Base-by-base conservation (phyloP, 2,888 invertebrate genomes). In the Patella pellucida region DNA sequence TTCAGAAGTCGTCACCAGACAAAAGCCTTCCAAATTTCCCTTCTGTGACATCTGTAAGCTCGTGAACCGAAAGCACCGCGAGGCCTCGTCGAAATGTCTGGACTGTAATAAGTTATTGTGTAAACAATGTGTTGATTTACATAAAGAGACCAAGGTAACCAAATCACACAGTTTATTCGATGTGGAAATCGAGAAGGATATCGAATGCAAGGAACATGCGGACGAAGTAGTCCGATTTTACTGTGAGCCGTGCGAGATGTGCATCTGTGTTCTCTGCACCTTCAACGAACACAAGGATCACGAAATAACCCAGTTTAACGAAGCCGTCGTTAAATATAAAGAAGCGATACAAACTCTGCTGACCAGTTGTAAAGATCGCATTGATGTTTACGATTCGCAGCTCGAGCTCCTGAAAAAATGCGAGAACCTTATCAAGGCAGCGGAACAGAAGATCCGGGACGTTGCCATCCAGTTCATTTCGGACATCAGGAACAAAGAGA, bases 51-150 rank as follows among this genome's bases (percentile, higher is more conserved):
- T 91, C 78, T 91, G 91, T 82, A 90, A 90, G 82, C 81, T 90
- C 82, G 87, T 91, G 14, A 87, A 85, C 82, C 81, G 88, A 50
- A 89, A 89, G 72, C 90, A 90, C 75, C 80, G 87, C n/a, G 90
- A 90, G 78, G 91, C 91, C 31, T 80, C 88, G 15, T 89, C 90
- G 14, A 91, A 91, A 82, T 91, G 91, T 78, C 84, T 91, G 68
- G 91, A 91, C 81, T 91, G 91, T 79, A 90, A 90, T 83, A 91
- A 91, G 81, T 84, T 91, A 71, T 84, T 91, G 56, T 91, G 91
- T 78, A 88, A 88, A 73, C 75, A 84, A 50, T 91, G 91, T 78
- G 90, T 90, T 12, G 89, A 89, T 54, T 79, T 89, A 75, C 91
- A 91, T 82, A 85, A 83, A 74, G 88, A 88, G 31, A 91, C 90